Percentiles rank a stretch among this genome's conserved stretches.
phyloP scores from a whole-genome alignment of 1,140 invertebrate genomes.

The Cecropterus lyciades region DNA sequence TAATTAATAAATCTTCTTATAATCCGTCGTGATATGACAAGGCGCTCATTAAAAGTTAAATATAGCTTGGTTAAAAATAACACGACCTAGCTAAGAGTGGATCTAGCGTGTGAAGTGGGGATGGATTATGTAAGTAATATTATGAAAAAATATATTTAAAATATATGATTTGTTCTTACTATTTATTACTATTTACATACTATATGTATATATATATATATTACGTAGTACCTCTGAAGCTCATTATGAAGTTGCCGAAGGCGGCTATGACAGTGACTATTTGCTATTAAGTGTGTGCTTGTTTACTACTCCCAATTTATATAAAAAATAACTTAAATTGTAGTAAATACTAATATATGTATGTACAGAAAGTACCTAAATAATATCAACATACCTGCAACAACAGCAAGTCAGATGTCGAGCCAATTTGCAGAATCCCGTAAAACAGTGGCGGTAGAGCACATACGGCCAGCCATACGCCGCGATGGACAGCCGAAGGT shows the following conservation, averaged over 20 bases:
- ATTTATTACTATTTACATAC: no score
- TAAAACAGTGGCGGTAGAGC: conserved; percentile 90
- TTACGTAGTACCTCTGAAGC: no score
- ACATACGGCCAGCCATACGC: conserved; percentile 97
- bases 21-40: conserved; percentile 1
- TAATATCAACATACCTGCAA: conserved; percentile 89
- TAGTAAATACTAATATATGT: no score
- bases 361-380: no score
- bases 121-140: conserved; percentile 15
- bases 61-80: conserved; percentile 23
- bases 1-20: not conserved
- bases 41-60: conserved; percentile 25
- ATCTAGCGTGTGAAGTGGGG: conserved; percentile 22
- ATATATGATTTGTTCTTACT: no score
- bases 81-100: conserved; percentile 29
- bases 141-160: conserved; percentile 10
- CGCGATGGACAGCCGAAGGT: conserved; percentile 91
- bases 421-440: conserved; percentile 90
- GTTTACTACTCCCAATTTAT: no score
- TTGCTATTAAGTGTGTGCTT: no score
- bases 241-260: no score
- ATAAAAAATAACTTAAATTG: no score
- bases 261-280: no score
- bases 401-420: conserved; percentile 89
- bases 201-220: no score